Percentiles rank a stretch among this genome's conserved stretches.
phyloP scores from a whole-genome alignment of 2,888 invertebrate species.

The Zygogramma bicolorata region DNA sequence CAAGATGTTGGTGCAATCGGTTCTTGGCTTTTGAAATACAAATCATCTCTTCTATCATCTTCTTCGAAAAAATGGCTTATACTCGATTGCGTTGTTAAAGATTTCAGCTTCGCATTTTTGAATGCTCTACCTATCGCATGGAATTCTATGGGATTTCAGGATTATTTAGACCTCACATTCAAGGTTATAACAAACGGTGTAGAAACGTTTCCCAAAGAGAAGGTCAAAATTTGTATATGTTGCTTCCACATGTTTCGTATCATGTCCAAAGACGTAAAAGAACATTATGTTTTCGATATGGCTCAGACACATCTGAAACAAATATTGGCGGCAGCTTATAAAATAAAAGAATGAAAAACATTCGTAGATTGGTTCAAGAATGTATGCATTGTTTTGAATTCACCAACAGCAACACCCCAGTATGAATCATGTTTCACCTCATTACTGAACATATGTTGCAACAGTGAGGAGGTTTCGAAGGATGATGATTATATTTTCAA shows the following conservation, averaged over 20 bases:
- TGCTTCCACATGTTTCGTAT: background rate
- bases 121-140: conserved; percentile 34
- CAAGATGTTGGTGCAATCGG: conserved; percentile 40
- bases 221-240: background rate
- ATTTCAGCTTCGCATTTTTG: conserved; percentile 40
- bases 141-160: conserved; percentile 8
- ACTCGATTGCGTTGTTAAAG: conserved; percentile 33
- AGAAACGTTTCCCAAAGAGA: background rate
- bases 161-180: background rate
- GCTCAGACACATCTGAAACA: background rate
- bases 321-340: background rate
- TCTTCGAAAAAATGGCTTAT: conserved; percentile 34
- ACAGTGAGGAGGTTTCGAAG: background rate
- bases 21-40: conserved; percentile 35
- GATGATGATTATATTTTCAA: too few species aligned
- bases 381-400: background rate
- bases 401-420: background rate
- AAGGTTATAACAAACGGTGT: background rate
- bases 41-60: conserved; percentile 18
- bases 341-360: background rate
- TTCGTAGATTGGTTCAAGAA: background rate
- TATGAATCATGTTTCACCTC: background rate
- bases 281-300: background rate
- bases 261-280: background rate
- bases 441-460: background rate